Evolutionary conservation across 2,113 vertebrate genomes (phyloP).

Genomic region (Ochotona curzoniae): DNA sequence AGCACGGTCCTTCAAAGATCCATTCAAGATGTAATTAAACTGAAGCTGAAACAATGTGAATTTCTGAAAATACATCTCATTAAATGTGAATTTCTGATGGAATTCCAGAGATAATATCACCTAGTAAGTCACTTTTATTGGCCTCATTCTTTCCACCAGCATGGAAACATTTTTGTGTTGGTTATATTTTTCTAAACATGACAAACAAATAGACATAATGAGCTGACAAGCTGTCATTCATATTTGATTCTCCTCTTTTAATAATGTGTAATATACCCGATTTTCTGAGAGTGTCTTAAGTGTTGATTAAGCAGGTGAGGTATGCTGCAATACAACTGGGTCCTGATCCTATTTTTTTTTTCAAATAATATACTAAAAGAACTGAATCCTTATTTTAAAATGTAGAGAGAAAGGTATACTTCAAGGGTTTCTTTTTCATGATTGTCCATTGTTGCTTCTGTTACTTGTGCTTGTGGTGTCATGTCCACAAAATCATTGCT

Average conservation of each 20-base stretch:
- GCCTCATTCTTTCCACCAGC: background rate
- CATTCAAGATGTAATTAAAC: background rate
- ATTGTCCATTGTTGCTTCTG: background rate
- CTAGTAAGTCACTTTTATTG: background rate
- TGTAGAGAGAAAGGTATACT: background rate
- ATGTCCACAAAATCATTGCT: background rate
- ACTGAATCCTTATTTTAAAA: background rate
- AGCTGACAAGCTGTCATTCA: background rate
- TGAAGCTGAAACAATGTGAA: background rate
- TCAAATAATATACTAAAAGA: background rate
- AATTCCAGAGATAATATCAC: background rate
- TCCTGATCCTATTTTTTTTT: background rate
- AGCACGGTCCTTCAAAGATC: background rate
- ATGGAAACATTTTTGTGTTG: background rate
- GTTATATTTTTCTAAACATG: background rate
- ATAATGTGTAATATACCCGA: background rate
- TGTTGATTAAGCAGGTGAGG: background rate
- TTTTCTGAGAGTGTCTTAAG: background rate
- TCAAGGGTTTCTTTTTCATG: background rate
- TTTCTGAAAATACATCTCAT: background rate
- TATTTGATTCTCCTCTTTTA: background rate
- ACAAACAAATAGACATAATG: background rate
- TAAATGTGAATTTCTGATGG: background rate
- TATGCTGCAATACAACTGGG: background rate
- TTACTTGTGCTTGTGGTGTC: background rate